Evolutionary conservation across 2,888 invertebrate species (phyloP).

Genomic region (Malthinus seriepunctatus): DNA sequence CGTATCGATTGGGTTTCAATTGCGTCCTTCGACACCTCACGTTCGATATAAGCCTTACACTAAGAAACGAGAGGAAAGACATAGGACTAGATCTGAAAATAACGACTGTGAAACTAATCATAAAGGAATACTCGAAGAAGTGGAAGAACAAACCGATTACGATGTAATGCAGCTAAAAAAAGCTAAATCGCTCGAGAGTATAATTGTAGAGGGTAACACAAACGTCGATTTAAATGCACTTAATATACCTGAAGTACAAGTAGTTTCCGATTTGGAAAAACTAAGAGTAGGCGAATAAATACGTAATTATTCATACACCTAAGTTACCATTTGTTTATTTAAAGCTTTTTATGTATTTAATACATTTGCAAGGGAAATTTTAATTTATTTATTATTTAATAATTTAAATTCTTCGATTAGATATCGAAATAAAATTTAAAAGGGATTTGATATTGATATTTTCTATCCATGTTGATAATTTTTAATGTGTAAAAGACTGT

Average conservation of each 20-base stretch:
- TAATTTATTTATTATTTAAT: neutral
- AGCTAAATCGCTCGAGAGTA: slow-evolving; percentile 65
- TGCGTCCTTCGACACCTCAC: slow-evolving; percentile 59
- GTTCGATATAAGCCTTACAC: slow-evolving; percentile 63
- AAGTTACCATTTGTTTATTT: neutral
- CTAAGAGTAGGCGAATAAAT: slow-evolving; percentile 61
- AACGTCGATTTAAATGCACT: slow-evolving; percentile 23
- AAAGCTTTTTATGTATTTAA: neutral
- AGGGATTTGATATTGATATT: neutral
- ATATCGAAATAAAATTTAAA: no score
- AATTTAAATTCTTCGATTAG: neutral
- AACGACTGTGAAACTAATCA: slow-evolving; percentile 54
- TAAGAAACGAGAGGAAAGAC: slow-evolving; percentile 57
- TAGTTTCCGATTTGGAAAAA: slow-evolving; percentile 66
- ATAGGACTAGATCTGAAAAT: slow-evolving; percentile 66
- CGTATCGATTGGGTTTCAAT: slow-evolving; percentile 64
- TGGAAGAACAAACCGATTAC: slow-evolving; percentile 40
- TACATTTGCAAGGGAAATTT: neutral
- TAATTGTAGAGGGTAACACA: slow-evolving; percentile 50
- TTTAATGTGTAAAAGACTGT: slow-evolving; percentile 1
- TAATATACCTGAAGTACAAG: slow-evolving; percentile 60
- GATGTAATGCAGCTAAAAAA: slow-evolving; percentile 57
- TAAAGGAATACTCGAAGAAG: slow-evolving; percentile 43
- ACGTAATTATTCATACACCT: neutral
- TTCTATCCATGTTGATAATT: neutral